Evolutionary conservation across 1,140 invertebrate species (phyloP).

Genomic region (Cephus cinctus): DNA sequence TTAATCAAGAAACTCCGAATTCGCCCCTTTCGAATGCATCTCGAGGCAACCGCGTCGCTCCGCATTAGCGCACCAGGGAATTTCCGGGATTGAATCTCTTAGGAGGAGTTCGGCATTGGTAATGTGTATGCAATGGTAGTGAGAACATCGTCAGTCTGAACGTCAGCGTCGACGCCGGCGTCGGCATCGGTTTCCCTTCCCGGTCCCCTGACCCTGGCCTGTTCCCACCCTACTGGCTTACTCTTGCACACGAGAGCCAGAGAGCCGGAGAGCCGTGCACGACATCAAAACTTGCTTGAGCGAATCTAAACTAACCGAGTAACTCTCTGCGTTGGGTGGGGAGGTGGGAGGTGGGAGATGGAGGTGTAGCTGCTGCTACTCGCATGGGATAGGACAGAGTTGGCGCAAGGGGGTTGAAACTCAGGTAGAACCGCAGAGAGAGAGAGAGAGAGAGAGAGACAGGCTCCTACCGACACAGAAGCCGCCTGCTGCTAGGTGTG

Average conservation of each 20-base stretch:
- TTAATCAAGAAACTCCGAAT: too few relatives aligned
- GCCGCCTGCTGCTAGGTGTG: conserved; percentile 9
- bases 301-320: conserved; percentile 52
- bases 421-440: conserved; percentile 5
- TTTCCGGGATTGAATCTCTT: conserved; percentile 46
- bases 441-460: conserved; percentile 1
- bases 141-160: too few relatives aligned
- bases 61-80: conserved; percentile 17
- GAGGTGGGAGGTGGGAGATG: conserved; percentile 25
- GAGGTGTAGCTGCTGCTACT: conserved; percentile 33
- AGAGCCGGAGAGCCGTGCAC: conserved; percentile 23
- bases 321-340: conserved; percentile 39
- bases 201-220: not conserved
- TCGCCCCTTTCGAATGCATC: too few relatives aligned
- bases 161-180: too few relatives aligned
- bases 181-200: conserved; percentile 9
- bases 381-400: conserved; percentile 26
- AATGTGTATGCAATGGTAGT: too few relatives aligned
- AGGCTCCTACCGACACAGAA: not conserved
- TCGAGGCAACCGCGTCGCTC: too few relatives aligned
- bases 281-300: conserved; percentile 50
- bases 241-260: conserved; percentile 1
- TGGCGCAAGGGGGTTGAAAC: not conserved
- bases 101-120: conserved; percentile 47
- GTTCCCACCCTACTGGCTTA: not conserved